A percentile compares a stretch with the other conserved stretches of the same genome.
These are phyloP conservation scores for Dipodomys ordii DNA, from an alignment of 2,113 vertebrate species.

Conservation along the genomic window DNA sequence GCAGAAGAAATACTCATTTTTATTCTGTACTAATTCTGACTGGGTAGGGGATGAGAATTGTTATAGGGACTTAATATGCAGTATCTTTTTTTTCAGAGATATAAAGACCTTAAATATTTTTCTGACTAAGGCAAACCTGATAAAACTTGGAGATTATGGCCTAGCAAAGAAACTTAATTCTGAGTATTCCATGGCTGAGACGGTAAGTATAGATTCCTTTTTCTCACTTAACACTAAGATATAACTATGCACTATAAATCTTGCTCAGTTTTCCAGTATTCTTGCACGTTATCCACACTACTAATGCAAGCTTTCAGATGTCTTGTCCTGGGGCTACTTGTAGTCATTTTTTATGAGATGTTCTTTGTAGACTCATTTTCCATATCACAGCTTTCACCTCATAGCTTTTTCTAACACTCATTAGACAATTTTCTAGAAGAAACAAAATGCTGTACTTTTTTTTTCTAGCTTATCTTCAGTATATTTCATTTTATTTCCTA, in stretches of 20 bases:
- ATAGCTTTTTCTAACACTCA: neutral
- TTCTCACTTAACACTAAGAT: neutral
- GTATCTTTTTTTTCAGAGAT: constrained; percentile 89
- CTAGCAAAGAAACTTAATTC: constrained; percentile 97
- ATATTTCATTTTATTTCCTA: constrained; percentile 52
- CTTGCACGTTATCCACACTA: constrained; percentile 27
- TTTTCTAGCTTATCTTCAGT: neutral
- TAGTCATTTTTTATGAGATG: neutral
- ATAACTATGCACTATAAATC: neutral
- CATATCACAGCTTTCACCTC: neutral
- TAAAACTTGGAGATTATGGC: constrained; percentile 98
- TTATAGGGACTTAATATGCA: constrained; percentile 51
- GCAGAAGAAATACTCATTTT: neutral
- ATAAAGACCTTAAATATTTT: constrained; percentile 99
- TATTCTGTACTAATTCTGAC: constrained; percentile 18
- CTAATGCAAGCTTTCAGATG: constrained; percentile 14
- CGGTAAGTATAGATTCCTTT: constrained; percentile 88
- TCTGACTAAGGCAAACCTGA: constrained; percentile 98
- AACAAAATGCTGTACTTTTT: constrained; percentile 19
- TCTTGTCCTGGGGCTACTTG: neutral
- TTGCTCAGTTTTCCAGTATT: neutral
- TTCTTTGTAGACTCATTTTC: constrained; percentile 5
- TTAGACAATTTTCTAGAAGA: neutral
- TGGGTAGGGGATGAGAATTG: neutral
- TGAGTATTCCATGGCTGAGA: constrained; percentile 98